These are phyloP conservation scores for Ganaspis sp. DNA, from an alignment of 1,140 invertebrate species.

Conservation along the genomic window DNA sequence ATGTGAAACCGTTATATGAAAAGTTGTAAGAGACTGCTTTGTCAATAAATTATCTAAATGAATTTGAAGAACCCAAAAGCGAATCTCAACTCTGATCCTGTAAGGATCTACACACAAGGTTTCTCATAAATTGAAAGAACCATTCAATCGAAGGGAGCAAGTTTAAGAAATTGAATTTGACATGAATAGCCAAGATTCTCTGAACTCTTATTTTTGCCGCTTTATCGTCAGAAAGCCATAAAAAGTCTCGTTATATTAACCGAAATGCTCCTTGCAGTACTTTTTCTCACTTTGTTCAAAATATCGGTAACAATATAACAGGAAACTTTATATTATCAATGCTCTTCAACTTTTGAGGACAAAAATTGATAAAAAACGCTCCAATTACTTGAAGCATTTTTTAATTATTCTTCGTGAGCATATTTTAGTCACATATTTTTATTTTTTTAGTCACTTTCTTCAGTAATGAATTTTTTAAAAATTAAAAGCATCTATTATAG, in stretches of 20 bases:
- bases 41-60: background rate
- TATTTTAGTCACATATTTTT: too few relatives aligned
- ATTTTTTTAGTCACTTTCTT: too few relatives aligned
- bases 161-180: background rate
- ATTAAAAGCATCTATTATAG: too few relatives aligned
- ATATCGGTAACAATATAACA: background rate
- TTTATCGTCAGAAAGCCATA: background rate
- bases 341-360: too few relatives aligned
- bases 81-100: background rate
- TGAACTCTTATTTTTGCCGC: background rate
- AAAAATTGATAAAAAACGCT: too few relatives aligned
- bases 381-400: too few relatives aligned
- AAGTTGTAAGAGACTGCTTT: background rate
- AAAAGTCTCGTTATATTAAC: background rate
- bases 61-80: conserved; percentile 4
- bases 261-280: background rate
- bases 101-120: background rate
- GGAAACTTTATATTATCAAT: too few relatives aligned
- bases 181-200: conserved; percentile 1
- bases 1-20: background rate
- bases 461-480: too few relatives aligned
- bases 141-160: background rate
- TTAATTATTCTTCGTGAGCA: too few relatives aligned
- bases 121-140: conserved; percentile 2
- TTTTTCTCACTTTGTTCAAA: background rate